Evolutionary conservation across 2,797 vertebrate species (phyloP), one percentile per base, ranked within the genome.

Genomic region (Fratercula arctica): DNA sequence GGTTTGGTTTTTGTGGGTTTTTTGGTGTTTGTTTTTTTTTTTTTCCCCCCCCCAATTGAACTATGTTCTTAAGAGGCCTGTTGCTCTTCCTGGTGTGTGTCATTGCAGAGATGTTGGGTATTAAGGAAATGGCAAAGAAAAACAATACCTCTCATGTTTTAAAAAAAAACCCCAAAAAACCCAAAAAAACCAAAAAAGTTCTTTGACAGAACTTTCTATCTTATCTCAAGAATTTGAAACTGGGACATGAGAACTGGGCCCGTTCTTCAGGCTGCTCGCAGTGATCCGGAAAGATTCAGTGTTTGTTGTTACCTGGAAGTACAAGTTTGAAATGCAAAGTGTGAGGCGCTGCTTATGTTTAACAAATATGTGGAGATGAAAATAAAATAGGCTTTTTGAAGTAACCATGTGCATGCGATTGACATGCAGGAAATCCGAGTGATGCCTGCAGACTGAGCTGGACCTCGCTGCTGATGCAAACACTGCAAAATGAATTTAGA

Each of bases 381-480:
- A 87, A n/a, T 53, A 75, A 85, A 75, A 68, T 6, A 53, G 81
- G 41, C 33, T 75, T 83, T 94, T 91, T 79, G 61, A 63, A 70
- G 69, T 79, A 56, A 19, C 23, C 29, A 0, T 5, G 13, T 48
- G 51, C 18, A 19, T 51, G 82, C 68, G 56, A n/a, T 82, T 67
- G 13, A 74, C 45, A 37, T 0, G 1, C 85, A 81, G 79, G 59
- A 53, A 60, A 19, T 37, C 6, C 4, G 1, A 16, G 39, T 0
- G 1, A 18, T 59, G 64, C 57, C 75, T 85, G 48, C 20, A 21
- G 63, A 15, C 35, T 21, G 6, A 31, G 72, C 60, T 25, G 68
- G 56, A 39, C 56, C 57, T 43, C 48, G 10, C 63, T 19, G 39
- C 87, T 90, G 17, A 13, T 4, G 85, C n/a, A n/a, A 10, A 25